phyloP scores from a whole-genome alignment of 64 coral and sea anemone genomes.

The Actinia tenebrosa region DNA sequence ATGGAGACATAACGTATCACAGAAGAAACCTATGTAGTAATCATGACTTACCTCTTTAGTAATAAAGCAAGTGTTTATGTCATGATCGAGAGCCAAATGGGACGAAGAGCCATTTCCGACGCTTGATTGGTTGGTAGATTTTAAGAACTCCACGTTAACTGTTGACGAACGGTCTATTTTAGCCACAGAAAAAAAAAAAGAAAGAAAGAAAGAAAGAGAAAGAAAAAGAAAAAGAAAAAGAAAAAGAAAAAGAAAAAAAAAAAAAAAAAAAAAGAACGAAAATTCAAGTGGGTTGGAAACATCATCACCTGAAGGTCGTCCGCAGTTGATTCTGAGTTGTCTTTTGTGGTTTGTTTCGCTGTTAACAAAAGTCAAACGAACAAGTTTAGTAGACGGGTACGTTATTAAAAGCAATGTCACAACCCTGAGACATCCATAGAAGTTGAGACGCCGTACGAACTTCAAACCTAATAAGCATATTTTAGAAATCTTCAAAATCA shows the following conservation, averaged over 20 bases:
- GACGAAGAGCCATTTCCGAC: not conserved
- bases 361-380: not conserved
- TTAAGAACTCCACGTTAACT: not conserved
- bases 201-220: no score
- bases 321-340: constrained; percentile 4
- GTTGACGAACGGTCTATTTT: not conserved
- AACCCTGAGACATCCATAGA: no score
- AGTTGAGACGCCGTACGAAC: no score
- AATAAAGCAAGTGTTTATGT: not conserved
- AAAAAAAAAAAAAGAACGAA: no score
- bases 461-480: no score
- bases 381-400: no score
- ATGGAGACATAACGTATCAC: not conserved
- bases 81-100: not conserved
- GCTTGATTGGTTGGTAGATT: not conserved
- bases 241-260: no score
- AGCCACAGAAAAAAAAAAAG: no score
- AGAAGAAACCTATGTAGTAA: not conserved
- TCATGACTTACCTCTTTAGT: not conserved
- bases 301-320: not conserved
- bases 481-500: no score
- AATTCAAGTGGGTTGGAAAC: not conserved
- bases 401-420: no score
- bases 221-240: no score
- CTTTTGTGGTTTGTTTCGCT: not conserved